Evolutionary conservation across 2,797 vertebrate species (phyloP).

Genomic region (Cygnus olor): DNA sequence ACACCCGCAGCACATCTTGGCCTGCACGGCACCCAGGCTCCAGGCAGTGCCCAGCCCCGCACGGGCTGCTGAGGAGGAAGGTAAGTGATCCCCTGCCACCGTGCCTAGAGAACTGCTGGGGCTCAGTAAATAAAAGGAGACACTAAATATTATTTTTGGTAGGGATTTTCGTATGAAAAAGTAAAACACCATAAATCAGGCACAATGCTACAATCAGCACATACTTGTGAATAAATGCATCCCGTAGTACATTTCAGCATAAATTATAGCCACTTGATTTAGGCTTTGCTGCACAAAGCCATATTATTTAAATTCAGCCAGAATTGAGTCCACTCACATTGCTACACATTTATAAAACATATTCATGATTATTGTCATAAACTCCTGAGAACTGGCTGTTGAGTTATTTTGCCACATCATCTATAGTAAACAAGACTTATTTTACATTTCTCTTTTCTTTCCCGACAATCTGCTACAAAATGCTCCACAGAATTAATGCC

Average conservation of each 20-base stretch:
- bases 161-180: slow-evolving; percentile 64
- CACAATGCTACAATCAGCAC: slow-evolving; percentile 63
- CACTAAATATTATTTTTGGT: slow-evolving; percentile 62
- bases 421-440: slow-evolving; percentile 65
- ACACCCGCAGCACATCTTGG: too few relatives aligned
- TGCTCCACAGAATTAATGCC: neutral
- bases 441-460: slow-evolving; percentile 38
- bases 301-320: slow-evolving; percentile 29
- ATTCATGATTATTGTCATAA: slow-evolving; percentile 64
- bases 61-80: neutral
- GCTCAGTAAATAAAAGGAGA: slow-evolving; percentile 20
- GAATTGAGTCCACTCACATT: slow-evolving; percentile 47
- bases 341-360: slow-evolving; percentile 47
- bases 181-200: slow-evolving; percentile 60
- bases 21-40: too few relatives aligned
- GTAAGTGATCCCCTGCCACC: neutral
- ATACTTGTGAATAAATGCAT: slow-evolving; percentile 70
- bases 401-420: slow-evolving; percentile 68
- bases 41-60: too few relatives aligned
- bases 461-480: slow-evolving; percentile 46
- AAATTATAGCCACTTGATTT: slow-evolving; percentile 55
- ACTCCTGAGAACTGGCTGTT: slow-evolving; percentile 54
- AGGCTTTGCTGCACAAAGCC: slow-evolving; percentile 45
- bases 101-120: slow-evolving; percentile 10
- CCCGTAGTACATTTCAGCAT: slow-evolving; percentile 49